Evolutionary conservation across 2,797 vertebrate species (phyloP).

Genomic region (Holocentrus rufus): DNA sequence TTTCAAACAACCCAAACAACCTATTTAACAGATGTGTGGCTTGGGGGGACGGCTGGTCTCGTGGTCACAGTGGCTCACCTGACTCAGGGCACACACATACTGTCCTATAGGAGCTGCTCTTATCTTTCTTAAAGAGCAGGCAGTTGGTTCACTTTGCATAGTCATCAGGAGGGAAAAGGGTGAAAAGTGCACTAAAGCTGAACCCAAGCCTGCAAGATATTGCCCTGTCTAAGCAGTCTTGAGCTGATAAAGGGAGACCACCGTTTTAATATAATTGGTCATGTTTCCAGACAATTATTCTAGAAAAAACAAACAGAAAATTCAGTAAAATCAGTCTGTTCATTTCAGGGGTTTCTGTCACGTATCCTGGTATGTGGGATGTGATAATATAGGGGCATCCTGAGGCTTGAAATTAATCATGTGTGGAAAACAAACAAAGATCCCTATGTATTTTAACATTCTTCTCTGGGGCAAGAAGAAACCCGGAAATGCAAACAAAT

Average conservation of each 20-base stretch:
- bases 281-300: conserved; percentile 23
- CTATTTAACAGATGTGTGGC: conserved; percentile 3
- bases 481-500: conserved; percentile 6
- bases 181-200: not conserved
- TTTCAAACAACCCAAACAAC: not conserved
- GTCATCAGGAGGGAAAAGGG: conserved; percentile 6
- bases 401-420: conserved; percentile 47
- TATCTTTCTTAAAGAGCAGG: not conserved
- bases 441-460: conserved; percentile 46
- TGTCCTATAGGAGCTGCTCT: not conserved
- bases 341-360: conserved; percentile 6
- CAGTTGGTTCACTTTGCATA: conserved; percentile 18
- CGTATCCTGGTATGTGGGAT: not conserved
- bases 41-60: not conserved
- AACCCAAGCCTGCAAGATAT: too few species aligned
- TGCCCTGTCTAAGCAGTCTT: not conserved
- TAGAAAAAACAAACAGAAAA: conserved; percentile 19
- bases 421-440: conserved; percentile 42
- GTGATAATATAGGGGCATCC: conserved; percentile 13
- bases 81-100: not conserved
- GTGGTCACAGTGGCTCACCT: not conserved
- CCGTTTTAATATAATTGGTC: not conserved
- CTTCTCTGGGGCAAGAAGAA: conserved; percentile 34
- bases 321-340: conserved; percentile 24
- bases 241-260: not conserved